A percentile compares a stretch with the other conserved stretches of the same genome.
Evolutionary conservation across 2,113 vertebrate species (phyloP).

Genomic region (Plecturocebus donacophilus): DNA sequence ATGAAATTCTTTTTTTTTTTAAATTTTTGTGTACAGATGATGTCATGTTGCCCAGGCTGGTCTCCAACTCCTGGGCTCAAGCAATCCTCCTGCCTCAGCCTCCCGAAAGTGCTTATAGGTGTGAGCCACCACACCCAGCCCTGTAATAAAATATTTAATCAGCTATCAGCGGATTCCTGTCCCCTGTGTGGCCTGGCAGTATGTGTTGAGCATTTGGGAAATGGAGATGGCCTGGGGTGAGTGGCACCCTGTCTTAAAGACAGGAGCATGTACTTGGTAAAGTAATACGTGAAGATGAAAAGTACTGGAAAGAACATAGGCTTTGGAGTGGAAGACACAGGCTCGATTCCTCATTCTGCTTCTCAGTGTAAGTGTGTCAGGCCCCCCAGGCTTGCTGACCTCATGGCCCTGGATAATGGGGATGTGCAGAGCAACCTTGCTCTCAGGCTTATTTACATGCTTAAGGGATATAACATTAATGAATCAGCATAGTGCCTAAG

Average conservation of each 20-base stretch:
- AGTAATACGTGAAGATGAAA: neutral
- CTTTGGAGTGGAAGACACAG: neutral
- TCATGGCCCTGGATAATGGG: fast-evolving
- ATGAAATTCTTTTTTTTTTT: too few species aligned
- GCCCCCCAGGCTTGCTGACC: neutral
- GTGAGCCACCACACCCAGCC: too few species aligned
- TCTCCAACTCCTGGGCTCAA: too few species aligned
- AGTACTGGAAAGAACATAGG: neutral
- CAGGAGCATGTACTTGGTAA: neutral
- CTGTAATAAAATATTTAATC: too few species aligned
- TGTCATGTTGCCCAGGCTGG: too few species aligned
- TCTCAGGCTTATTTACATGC: neutral
- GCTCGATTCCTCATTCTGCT: neutral
- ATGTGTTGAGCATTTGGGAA: too few species aligned
- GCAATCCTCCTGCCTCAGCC: too few species aligned
- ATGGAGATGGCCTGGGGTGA: too few species aligned
- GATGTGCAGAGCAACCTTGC: neutral
- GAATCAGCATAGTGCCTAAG: too few species aligned
- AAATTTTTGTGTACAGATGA: too few species aligned
- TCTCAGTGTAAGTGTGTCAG: neutral
- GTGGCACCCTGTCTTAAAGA: too few species aligned
- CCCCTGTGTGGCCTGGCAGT: fast-evolving
- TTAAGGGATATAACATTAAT: neutral
- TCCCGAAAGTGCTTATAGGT: too few species aligned
- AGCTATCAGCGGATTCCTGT: neutral